Evolutionary conservation across 2,888 invertebrate genomes (phyloP).

Genomic region (Priocnemis perturbator): DNA sequence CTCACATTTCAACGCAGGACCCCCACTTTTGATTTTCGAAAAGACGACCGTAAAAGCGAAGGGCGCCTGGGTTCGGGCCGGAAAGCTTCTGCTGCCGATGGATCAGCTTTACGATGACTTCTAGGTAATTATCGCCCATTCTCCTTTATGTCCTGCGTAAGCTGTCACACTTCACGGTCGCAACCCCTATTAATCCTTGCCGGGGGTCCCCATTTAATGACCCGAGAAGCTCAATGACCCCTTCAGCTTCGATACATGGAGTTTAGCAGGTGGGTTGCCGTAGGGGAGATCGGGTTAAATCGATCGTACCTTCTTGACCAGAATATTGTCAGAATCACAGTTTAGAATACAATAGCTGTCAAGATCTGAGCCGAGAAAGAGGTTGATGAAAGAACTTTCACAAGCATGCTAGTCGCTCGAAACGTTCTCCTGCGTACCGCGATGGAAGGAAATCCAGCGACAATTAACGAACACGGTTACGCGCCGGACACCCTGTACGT

Average conservation of each 20-base stretch:
- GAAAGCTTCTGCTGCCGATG: conserved; percentile 11
- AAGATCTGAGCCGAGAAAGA: no score
- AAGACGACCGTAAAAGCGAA: conserved; percentile 36
- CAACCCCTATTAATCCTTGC: conserved; percentile 4
- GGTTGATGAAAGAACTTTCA: no score
- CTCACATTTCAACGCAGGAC: conserved; percentile 33
- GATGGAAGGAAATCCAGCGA: neutral
- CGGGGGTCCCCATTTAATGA: neutral
- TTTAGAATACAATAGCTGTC: no score
- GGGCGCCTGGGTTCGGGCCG: conserved; percentile 6
- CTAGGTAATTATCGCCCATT: conserved; percentile 40
- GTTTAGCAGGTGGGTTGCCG: neutral
- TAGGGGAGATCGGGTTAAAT: neutral
- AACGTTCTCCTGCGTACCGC: neutral
- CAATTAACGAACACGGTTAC: no score
- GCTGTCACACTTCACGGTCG: conserved; percentile 15
- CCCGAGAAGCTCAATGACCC: conserved; percentile 1
- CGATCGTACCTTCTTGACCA: neutral
- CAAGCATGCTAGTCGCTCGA: no score
- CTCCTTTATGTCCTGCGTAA: conserved; percentile 9
- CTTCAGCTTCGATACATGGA: neutral
- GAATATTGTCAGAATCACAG: no score
- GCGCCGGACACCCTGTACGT: conserved; percentile 26
- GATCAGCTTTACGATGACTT: conserved; percentile 43
- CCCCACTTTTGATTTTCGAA: conserved; percentile 30